Evolutionary conservation across 2,888 invertebrate species (phyloP).

Genomic region (Zaprionus bogoriensis): DNA sequence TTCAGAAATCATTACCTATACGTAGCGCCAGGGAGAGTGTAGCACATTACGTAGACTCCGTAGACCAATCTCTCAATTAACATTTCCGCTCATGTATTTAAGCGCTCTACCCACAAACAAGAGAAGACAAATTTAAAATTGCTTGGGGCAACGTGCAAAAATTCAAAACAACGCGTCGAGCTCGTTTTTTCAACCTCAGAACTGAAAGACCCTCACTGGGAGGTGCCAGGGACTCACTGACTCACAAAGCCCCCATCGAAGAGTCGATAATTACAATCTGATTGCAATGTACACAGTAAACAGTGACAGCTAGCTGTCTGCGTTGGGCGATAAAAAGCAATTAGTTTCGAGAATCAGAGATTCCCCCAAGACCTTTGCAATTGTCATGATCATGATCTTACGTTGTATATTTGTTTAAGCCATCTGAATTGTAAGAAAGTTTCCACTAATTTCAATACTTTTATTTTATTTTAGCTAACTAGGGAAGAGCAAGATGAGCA

Average conservation of each 20-base stretch:
- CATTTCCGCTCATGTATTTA: slow-evolving; percentile 58
- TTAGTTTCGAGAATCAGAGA: slow-evolving; percentile 2
- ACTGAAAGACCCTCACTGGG: slow-evolving; percentile 25
- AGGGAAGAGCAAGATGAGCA: slow-evolving; percentile 37
- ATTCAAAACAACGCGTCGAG: slow-evolving; percentile 29
- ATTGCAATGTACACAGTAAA: slow-evolving; percentile 1
- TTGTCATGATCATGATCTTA: neutral
- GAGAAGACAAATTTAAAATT: slow-evolving; percentile 33
- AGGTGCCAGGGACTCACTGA: slow-evolving; percentile 30
- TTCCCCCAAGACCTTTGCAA: neutral
- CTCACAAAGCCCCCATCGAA: slow-evolving; percentile 4
- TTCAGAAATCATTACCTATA: neutral
- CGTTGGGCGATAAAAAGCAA: neutral
- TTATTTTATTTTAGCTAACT: neutral
- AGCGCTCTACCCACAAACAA: slow-evolving; percentile 11
- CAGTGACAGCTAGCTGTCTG: slow-evolving; percentile 17
- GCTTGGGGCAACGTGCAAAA: slow-evolving; percentile 3
- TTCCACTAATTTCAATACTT: neutral
- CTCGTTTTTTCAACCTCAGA: slow-evolving; percentile 36
- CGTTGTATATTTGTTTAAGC: neutral
- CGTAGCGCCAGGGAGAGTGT: neutral
- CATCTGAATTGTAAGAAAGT: too few species aligned
- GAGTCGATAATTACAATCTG: slow-evolving; percentile 13
- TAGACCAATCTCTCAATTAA: slow-evolving; percentile 53
- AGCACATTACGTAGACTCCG: slow-evolving; percentile 16